These are phyloP conservation scores for Apocheima hispidaria DNA, from an alignment of 2,888 invertebrate species.

Conservation along the genomic window DNA sequence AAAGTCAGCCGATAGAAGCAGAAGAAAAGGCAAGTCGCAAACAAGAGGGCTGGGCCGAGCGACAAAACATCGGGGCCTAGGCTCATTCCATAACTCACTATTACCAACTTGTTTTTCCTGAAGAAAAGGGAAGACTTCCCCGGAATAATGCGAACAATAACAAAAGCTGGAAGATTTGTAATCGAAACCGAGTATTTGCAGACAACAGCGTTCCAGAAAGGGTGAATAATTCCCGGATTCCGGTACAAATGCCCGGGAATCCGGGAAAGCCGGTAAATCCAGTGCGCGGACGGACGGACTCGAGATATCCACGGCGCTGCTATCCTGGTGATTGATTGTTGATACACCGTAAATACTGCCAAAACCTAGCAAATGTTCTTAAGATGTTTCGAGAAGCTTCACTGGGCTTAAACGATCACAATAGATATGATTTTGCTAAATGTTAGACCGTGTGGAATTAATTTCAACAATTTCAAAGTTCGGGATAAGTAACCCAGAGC, in stretches of 20 bases:
- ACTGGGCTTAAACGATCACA: not conserved
- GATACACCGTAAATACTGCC: conserved; percentile 24
- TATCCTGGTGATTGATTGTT: conserved; percentile 57
- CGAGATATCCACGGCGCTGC: conserved; percentile 49
- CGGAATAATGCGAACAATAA: conserved; percentile 40
- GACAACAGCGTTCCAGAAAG: conserved; percentile 61
- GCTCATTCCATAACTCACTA: conserved; percentile 68
- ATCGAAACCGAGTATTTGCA: conserved; percentile 53
- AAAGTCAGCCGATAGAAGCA: conserved; percentile 22
- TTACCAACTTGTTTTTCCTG: conserved; percentile 70
- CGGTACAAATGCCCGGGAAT: conserved; percentile 63
- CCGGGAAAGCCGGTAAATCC: conserved; percentile 69
- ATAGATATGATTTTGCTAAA: not conserved
- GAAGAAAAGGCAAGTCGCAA: conserved; percentile 30
- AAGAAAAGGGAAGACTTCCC: conserved; percentile 33
- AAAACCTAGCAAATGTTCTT: conserved; percentile 18
- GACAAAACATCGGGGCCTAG: conserved; percentile 36
- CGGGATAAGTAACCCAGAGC: not conserved
- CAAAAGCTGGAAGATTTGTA: conserved; percentile 59
- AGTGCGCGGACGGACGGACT: conserved; percentile 64
- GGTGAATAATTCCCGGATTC: conserved; percentile 75
- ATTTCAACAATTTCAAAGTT: not conserved
- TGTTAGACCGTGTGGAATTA: no score
- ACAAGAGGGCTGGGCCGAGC: conserved; percentile 29
- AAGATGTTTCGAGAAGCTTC: conserved; percentile 6